A percentile compares a stretch with the other conserved stretches of the same genome.
Evolutionary conservation across 2,888 invertebrate species (phyloP).

Genomic region (Neria commutata): DNA sequence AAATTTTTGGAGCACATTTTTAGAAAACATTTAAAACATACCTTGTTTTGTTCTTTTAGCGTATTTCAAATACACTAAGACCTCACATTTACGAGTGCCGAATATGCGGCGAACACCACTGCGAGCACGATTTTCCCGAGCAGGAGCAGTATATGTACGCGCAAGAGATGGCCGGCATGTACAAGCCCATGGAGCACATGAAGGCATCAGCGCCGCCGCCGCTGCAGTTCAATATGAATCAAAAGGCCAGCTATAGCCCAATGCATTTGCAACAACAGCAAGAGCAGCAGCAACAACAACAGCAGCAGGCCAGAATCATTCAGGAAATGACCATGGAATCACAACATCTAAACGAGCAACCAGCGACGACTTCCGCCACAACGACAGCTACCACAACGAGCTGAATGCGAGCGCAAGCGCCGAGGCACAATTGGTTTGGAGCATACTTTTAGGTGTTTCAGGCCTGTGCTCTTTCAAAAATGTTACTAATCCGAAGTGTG

Average conservation of each 20-base stretch:
- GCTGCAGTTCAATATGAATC: constrained; percentile 23
- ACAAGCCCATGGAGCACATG: constrained; percentile 38
- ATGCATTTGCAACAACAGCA: constrained; percentile 38
- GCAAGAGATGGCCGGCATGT: constrained; percentile 54
- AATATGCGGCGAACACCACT: constrained; percentile 78
- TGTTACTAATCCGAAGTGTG: background rate
- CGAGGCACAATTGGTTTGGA: background rate
- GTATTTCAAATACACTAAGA: constrained; percentile 75
- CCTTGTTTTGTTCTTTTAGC: constrained; percentile 63
- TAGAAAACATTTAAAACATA: background rate
- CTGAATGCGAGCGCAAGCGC: background rate
- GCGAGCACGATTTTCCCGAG: constrained; percentile 69
- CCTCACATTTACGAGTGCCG: constrained; percentile 79
- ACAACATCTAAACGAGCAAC: constrained; percentile 20
- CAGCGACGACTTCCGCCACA: too few species aligned
- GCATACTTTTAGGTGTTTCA: background rate
- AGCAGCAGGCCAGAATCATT: background rate
- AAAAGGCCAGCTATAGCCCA: constrained; percentile 41
- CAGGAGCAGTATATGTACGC: constrained; percentile 63
- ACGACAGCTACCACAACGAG: background rate
- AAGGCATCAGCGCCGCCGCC: constrained; percentile 21
- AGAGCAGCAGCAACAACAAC: constrained; percentile 21
- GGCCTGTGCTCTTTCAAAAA: background rate
- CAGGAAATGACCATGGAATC: constrained; percentile 37
- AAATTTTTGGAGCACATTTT: background rate